phyloP scores from a whole-genome alignment of 2,888 invertebrate genomes.

The Silvanus unidentatus region DNA sequence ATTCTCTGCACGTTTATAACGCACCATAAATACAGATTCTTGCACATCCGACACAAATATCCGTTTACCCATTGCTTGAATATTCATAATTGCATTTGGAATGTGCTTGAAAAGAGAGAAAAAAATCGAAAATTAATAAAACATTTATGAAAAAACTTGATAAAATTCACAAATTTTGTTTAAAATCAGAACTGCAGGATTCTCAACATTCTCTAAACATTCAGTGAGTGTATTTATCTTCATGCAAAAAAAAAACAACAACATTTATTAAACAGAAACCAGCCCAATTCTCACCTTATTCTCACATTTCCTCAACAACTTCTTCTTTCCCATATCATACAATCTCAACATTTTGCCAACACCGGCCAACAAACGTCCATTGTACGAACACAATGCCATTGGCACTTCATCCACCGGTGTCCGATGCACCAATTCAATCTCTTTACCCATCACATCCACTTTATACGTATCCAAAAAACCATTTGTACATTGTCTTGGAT shows the following conservation, averaged over 20 bases:
- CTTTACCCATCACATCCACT: conserved; percentile 70
- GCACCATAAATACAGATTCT: conserved; percentile 93
- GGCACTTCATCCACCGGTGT: conserved; percentile 82
- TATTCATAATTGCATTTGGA: conserved; percentile 89
- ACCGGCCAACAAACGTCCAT: conserved; percentile 86
- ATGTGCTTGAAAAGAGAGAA: conserved; percentile 77
- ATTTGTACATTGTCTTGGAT: conserved; percentile 74
- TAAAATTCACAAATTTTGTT: background rate
- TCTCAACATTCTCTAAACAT: no score
- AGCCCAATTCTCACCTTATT: conserved; percentile 59
- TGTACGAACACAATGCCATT: conserved; percentile 81
- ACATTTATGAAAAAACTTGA: background rate
- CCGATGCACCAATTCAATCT: conserved; percentile 87
- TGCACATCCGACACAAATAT: conserved; percentile 94
- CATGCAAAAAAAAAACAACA: conserved; percentile 16
- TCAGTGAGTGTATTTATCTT: conserved; percentile 32
- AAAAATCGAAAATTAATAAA: conserved; percentile 2
- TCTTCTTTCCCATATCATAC: conserved; percentile 96
- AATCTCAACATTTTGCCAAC: conserved; percentile 87
- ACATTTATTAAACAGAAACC: background rate
- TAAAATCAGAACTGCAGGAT: conserved; percentile 39
- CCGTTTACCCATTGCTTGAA: conserved; percentile 90
- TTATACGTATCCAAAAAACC: conserved; percentile 87
- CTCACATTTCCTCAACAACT: conserved; percentile 94
- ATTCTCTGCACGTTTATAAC: conserved; percentile 93